These are phyloP conservation scores for Euwallacea similis DNA, from an alignment of 1,140 invertebrate species.

Conservation along the genomic window DNA sequence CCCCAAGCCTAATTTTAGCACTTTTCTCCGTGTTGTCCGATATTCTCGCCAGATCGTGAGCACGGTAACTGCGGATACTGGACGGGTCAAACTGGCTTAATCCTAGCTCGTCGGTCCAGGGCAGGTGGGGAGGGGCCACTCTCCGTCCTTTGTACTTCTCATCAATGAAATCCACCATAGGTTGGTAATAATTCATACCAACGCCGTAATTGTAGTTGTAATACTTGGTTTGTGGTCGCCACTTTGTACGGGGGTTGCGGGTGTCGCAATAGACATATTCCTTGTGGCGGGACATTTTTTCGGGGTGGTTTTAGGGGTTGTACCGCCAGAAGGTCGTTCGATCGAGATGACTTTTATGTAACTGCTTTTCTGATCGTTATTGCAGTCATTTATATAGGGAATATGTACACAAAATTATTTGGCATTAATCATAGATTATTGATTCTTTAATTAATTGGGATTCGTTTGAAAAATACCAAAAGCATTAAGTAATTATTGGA, in stretches of 20 bases:
- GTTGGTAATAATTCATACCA: conserved; percentile 79
- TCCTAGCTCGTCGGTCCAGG: conserved; percentile 72
- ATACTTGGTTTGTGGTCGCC: conserved; percentile 64
- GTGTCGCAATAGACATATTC: background rate
- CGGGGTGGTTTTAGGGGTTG: background rate
- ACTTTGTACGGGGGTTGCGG: conserved; percentile 36
- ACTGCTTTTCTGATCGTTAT: background rate
- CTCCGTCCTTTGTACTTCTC: conserved; percentile 53
- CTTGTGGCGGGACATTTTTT: too few species aligned
- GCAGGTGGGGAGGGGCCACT: conserved; percentile 66
- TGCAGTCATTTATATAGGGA: too few species aligned
- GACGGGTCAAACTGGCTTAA: conserved; percentile 59
- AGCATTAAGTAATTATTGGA: too few species aligned
- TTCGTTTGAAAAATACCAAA: too few species aligned
- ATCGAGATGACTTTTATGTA: background rate
- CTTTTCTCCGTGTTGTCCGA: conserved; percentile 65
- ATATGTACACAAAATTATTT: background rate
- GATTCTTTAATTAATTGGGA: too few species aligned
- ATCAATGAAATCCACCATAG: conserved; percentile 81
- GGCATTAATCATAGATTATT: background rate
- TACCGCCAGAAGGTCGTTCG: conserved; percentile 1
- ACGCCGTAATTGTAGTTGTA: conserved; percentile 80
- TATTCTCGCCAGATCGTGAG: conserved; percentile 64
- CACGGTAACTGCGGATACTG: conserved; percentile 57
- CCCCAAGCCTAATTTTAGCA: conserved; percentile 66